Evolutionary conservation across 2,113 vertebrate species (phyloP).

Genomic region (Jacana jacana): DNA sequence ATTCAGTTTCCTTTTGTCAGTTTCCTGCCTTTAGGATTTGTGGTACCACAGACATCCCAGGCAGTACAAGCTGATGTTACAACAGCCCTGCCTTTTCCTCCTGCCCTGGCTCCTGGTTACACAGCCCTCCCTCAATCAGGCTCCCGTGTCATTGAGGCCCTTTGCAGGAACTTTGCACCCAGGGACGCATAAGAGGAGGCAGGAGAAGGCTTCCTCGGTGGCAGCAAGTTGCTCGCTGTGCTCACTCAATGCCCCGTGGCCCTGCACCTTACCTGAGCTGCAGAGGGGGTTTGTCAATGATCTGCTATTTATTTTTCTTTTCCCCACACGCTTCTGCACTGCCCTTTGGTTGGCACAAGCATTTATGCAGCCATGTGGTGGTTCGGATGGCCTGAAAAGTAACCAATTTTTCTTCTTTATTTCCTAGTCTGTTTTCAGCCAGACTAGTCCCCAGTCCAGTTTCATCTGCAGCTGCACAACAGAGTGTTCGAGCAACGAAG

Average conservation of each 20-base stretch:
- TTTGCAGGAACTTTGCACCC: not conserved
- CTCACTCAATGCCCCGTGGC: fast-evolving
- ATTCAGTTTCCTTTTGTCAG: not conserved
- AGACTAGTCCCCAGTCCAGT: not conserved
- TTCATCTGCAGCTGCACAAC: not conserved
- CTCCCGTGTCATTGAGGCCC: not conserved
- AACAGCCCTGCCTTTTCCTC: not conserved
- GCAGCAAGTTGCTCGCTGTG: not conserved
- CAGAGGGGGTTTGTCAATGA: not conserved
- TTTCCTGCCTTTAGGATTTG: not conserved
- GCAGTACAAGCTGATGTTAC: not conserved
- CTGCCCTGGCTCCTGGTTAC: not conserved
- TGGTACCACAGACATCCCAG: not conserved
- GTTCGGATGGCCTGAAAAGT: not conserved
- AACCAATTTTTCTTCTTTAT: not conserved
- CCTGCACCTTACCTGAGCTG: not conserved
- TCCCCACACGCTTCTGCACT: not conserved
- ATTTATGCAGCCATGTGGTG: not conserved
- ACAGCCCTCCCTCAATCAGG: not conserved
- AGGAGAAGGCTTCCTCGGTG: not conserved
- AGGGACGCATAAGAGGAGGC: not conserved
- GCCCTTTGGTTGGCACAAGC: not conserved
- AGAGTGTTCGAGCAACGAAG: not conserved
- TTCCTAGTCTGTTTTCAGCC: not conserved
- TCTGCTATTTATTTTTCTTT: not conserved